Evolutionary conservation across 2,888 invertebrate species (phyloP).

Genomic region (Diadromus collaris): DNA sequence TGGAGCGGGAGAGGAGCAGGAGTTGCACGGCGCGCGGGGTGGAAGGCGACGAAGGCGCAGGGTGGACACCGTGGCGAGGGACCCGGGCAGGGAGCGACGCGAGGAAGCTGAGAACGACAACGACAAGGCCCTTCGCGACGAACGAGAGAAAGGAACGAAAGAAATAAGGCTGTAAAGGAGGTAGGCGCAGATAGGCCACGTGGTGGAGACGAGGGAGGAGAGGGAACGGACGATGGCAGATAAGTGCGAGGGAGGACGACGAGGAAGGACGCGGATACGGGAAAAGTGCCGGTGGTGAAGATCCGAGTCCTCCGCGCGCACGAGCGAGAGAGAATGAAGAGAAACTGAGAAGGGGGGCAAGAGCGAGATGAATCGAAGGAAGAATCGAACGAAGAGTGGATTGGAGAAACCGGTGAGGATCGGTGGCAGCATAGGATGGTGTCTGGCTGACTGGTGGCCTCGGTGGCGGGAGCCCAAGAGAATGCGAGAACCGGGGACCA

Average conservation of each 20-base stretch:
- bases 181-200: conserved; percentile 50
- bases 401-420: conserved; percentile 54
- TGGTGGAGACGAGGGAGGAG: conserved; percentile 41
- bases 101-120: conserved; percentile 58
- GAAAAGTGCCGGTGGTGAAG: conserved; percentile 45
- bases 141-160: conserved; percentile 53
- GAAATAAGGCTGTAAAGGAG: conserved; percentile 54
- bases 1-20: conserved; percentile 82
- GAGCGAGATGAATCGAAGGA: conserved; percentile 59
- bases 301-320: conserved; percentile 36
- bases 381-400: conserved; percentile 54
- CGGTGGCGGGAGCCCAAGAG: conserved; percentile 49
- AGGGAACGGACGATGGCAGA: conserved; percentile 63
- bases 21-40: conserved; percentile 62
- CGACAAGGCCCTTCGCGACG: conserved; percentile 58
- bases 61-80: conserved; percentile 39
- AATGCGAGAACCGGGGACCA: conserved; percentile 56
- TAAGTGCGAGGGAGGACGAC: conserved; percentile 63
- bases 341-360: conserved; percentile 55
- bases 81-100: conserved; percentile 52
- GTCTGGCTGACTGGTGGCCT: conserved; percentile 40
- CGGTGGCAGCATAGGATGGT: conserved; percentile 46
- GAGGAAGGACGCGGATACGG: conserved; percentile 46
- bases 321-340: conserved; percentile 44
- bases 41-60: conserved; percentile 43